Evolutionary conservation across 2,113 vertebrate species (phyloP), one percentile per base, ranked within the genome.

Genomic region (Centropus unirufus): DNA sequence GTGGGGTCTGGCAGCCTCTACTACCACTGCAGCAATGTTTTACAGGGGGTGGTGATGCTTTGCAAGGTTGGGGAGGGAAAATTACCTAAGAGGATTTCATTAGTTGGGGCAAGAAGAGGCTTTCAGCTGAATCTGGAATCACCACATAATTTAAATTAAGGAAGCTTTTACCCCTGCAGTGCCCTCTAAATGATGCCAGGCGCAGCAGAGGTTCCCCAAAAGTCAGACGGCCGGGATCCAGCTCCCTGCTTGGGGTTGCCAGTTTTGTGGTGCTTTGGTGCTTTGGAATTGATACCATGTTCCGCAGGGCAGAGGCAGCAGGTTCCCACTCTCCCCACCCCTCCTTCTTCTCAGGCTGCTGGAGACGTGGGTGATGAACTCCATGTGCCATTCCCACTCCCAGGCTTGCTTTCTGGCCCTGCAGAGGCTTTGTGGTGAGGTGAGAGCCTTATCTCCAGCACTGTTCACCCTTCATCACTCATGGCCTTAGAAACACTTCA

Each of bases 181-280:
- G 66, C 90, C 85, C 92, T 96, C 58, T 73, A 47, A 92, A 70
- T 39, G 88, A 68, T 88, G 79, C 63, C 89, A 83, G 84, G 89
- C 6, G 7, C 81, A 87, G 68, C 63, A 40, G 73, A 92, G 86
- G 40, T 82, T 36, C 63, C 83, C 83, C 69, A 44, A 82, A 11
- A 46, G 32, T 78, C 3, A 12, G 29, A 36, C 34, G 74, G 52
- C 11, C 69, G 51, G 42, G 58, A 63, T 46, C 36, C 75, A 68
- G 77, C 26, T 69, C 55, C 46, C 23, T 80, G 84, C 69, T 42
- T 66, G 58, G 46, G 46, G 46, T 46, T 46, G 46, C 19, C 76
- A 75, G 84, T 75, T 73, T 9, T 12, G 42, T 82, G 96, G 74
- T 86, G 86, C 66, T 88, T 91, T 82, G 96, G 74, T 86, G 86